These are phyloP conservation scores for Trissolcus japonicus DNA, from an alignment of 2,888 invertebrate species.

Conservation along the genomic window DNA sequence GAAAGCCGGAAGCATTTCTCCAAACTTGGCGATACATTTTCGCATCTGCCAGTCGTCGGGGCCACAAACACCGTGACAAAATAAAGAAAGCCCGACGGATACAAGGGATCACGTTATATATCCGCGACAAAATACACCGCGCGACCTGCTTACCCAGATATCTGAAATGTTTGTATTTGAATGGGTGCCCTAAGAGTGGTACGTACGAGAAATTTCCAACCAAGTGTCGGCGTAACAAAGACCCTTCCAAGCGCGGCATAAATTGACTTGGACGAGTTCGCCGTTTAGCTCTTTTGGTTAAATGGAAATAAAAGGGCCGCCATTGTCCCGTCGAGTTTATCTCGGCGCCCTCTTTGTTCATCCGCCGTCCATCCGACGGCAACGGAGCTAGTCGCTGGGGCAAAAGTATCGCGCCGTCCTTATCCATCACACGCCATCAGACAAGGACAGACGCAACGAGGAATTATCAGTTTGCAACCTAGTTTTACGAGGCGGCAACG, in stretches of 20 bases:
- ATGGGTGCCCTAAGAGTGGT: slow-evolving; percentile 39
- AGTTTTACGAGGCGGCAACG: slow-evolving; percentile 41
- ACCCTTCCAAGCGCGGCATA: slow-evolving; percentile 40
- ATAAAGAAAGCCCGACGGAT: background rate
- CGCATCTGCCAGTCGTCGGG: background rate
- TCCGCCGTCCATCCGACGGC: background rate
- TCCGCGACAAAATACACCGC: slow-evolving; percentile 33
- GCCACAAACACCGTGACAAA: background rate
- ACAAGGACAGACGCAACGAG: slow-evolving; percentile 20
- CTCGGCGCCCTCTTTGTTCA: background rate
- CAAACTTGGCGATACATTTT: slow-evolving; percentile 19
- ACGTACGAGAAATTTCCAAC: slow-evolving; percentile 46
- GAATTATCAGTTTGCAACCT: slow-evolving; percentile 49
- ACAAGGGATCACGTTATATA: slow-evolving; percentile 13
- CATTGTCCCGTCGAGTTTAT: slow-evolving; percentile 35
- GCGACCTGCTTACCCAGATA: slow-evolving; percentile 53
- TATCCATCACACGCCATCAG: background rate
- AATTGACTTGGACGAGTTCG: slow-evolving; percentile 51
- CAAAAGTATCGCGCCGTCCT: slow-evolving; percentile 7
- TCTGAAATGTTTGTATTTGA: slow-evolving; percentile 50
- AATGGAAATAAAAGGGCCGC: slow-evolving; percentile 47
- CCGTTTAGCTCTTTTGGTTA: slow-evolving; percentile 32
- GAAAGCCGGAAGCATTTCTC: slow-evolving; percentile 16
- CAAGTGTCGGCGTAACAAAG: slow-evolving; percentile 45
- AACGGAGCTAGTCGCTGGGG: background rate